Base-by-base conservation (phyloP, 1,140 invertebrate species). In the Eciton burchellii region DNA sequence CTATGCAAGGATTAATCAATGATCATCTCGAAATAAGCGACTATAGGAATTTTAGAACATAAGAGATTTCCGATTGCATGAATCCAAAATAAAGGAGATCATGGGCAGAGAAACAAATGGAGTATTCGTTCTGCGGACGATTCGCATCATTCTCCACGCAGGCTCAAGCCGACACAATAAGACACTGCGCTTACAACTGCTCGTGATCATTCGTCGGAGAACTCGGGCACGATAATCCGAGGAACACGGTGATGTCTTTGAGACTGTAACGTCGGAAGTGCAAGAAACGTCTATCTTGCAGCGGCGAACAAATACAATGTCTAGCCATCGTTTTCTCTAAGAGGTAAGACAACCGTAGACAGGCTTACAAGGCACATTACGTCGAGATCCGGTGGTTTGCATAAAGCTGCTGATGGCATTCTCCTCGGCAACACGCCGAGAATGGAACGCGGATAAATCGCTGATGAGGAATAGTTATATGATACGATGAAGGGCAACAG, bases 281-380 rank as follows among this genome's bases (percentile, higher is more conserved):
- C 57, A 62, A 84, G 77, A 77, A 83, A 62, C 45, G 84, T 26
- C 63, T 72, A 66, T 82, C 65, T 76, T 29, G 56, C 59, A 9
- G 6, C 29, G 29, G 21, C 57, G 21, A 35, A 62, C 56, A 70
- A 56, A 21, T 65, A 52, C 62, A 65, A 84, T 47, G 71, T 76
- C 82, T 81, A 77, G 43, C 68, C 66, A 59, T 19, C 70, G 45
- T 88, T 76, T 87, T 87, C 83, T 86, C 49, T 82, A 73, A 88
- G 86, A 74, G 87, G 59, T 71, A 88, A 88, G 87, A 88, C 87
- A 88, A 85, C 70, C 84, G 84, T 86, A 84, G 87, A 85, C 83
- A 84, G 83, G 76, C 86, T 89, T 90, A 87, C 82, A 79, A 83
- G 70, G 68, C 74, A 77, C 68, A 88, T 90, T 89, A 90, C 88